A percentile compares a stretch with the other conserved stretches of the same genome.
phyloP scores from a whole-genome alignment of 2,113 vertebrate genomes.

The Blennius ocellaris region DNA sequence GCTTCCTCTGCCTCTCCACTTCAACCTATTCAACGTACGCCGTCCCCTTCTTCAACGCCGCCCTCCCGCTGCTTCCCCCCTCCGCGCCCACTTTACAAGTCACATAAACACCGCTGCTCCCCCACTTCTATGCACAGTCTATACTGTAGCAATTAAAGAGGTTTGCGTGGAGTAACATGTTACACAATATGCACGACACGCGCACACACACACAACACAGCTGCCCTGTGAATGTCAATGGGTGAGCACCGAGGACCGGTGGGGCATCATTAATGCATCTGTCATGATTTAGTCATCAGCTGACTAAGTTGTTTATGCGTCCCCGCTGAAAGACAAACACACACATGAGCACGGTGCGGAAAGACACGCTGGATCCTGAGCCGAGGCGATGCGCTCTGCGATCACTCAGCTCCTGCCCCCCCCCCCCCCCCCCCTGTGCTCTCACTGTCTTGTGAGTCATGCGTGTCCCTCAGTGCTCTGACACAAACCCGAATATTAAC shows the following conservation, averaged over 20 bases:
- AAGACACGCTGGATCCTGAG: conserved; percentile 6
- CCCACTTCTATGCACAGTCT: neutral
- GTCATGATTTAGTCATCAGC: conserved; percentile 71
- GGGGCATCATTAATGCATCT: conserved; percentile 69
- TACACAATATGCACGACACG: conserved; percentile 21
- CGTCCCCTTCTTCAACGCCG: neutral
- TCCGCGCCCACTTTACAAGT: neutral
- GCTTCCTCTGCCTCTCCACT: conserved; percentile 21
- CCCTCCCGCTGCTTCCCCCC: neutral
- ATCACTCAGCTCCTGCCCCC: conserved; percentile 19
- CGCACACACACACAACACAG: conserved; percentile 22
- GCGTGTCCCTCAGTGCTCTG: neutral
- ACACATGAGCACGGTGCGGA: conserved; percentile 9
- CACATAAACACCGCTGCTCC: conserved; percentile 20
- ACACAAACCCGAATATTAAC: conserved; percentile 26
- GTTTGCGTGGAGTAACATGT: conserved; percentile 22
- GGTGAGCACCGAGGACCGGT: conserved; percentile 48
- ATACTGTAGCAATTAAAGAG: conserved; percentile 37
- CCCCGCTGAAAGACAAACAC: conserved; percentile 41
- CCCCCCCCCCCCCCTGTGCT: no score
- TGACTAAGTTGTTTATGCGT: conserved; percentile 71
- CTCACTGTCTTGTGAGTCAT: neutral
- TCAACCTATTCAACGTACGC: neutral
- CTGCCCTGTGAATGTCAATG: conserved; percentile 73
- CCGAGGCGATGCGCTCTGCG: conserved; percentile 17